phyloP scores from a whole-genome alignment of 2,113 vertebrate genomes.

The Carassius auratus region DNA sequence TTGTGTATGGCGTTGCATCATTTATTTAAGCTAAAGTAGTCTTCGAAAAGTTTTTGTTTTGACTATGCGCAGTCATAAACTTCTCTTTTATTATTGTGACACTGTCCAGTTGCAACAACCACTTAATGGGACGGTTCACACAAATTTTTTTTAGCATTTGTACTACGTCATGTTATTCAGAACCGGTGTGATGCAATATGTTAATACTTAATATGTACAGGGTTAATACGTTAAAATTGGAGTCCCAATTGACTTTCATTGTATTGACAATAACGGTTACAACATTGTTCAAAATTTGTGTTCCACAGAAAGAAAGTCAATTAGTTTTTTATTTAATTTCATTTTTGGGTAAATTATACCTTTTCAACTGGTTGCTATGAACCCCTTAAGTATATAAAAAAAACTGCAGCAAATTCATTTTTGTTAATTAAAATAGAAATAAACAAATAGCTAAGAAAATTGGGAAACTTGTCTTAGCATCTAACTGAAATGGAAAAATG shows the following conservation, averaged over 20 bases:
- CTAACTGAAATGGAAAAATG: too few species aligned
- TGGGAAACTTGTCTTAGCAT: too few species aligned
- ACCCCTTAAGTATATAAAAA: too few species aligned
- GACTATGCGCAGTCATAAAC: background rate
- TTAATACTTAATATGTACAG: too few species aligned
- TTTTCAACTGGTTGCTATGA: too few species aligned
- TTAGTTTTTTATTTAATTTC: too few species aligned
- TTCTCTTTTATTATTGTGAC: background rate
- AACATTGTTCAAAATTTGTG: background rate
- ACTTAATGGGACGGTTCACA: background rate
- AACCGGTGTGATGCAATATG: background rate
- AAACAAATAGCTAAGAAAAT: too few species aligned
- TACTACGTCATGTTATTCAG: background rate
- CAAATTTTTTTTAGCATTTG: background rate
- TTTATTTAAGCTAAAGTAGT: slow-evolving; percentile 15
- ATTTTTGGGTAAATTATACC: too few species aligned
- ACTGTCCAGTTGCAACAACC: background rate
- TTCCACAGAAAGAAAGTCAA: too few species aligned
- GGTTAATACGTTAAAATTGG: background rate
- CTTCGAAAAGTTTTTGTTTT: background rate
- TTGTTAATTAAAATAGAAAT: too few species aligned
- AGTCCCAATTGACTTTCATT: background rate
- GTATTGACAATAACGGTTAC: background rate
- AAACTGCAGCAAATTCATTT: too few species aligned
- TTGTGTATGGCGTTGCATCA: slow-evolving; percentile 26